Percentiles rank a stretch among this genome's conserved stretches.
These are phyloP conservation scores for Proteles cristata DNA, from an alignment of 2,113 vertebrate species.

Conservation along the genomic window DNA sequence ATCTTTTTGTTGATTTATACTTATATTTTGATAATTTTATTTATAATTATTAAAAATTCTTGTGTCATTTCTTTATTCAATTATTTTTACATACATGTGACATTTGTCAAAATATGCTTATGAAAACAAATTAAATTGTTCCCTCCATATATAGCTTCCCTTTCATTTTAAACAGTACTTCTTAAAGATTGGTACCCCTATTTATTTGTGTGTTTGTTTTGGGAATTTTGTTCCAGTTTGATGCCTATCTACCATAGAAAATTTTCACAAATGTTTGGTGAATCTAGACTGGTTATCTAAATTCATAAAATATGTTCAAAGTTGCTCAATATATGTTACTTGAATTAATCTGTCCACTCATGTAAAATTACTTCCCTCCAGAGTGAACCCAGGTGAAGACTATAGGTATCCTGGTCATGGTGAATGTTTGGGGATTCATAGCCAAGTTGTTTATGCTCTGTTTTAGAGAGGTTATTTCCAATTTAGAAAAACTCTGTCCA, in stretches of 20 bases:
- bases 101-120: not conserved
- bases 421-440: not conserved
- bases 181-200: not conserved
- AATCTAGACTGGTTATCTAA: not conserved
- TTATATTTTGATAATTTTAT: not conserved
- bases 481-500: not conserved
- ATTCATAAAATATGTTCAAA: not conserved
- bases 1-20: not conserved
- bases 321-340: not conserved
- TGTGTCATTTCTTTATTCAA: not conserved
- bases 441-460: not conserved
- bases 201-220: not conserved
- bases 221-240: not conserved
- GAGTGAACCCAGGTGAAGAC: not conserved
- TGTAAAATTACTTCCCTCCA: not conserved
- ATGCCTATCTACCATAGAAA: not conserved
- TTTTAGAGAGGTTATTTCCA: not conserved
- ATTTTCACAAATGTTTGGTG: not conserved
- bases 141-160: not conserved
- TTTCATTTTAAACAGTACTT: not conserved
- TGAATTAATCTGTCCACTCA: not conserved
- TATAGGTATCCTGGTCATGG: rapidly evolving
- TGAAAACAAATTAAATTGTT: not conserved
- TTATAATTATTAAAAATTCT: not conserved
- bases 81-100: not conserved